Evolutionary conservation across 2,113 vertebrate genomes (phyloP).

Genomic region (Microcebus tavaratra): DNA sequence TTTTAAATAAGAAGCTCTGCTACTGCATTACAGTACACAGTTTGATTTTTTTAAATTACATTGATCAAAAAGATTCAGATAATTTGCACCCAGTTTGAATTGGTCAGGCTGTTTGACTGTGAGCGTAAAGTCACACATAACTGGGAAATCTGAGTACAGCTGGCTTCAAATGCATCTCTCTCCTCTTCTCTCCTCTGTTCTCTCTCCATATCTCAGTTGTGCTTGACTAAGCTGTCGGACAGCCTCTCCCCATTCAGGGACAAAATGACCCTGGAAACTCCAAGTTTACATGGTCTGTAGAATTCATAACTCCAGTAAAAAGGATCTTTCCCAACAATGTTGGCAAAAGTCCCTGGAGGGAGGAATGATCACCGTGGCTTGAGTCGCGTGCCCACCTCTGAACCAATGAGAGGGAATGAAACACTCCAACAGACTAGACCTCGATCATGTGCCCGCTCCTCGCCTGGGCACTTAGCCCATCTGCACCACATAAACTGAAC

Average conservation of each 20-base stretch:
- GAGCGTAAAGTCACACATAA: too few relatives aligned
- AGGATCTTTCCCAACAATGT: background rate
- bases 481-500: background rate
- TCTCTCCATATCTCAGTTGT: too few relatives aligned
- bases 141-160: too few relatives aligned
- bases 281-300: background rate
- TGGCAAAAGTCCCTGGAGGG: background rate
- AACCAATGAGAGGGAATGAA: too few relatives aligned
- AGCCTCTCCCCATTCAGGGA: background rate
- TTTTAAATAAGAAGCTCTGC: too few relatives aligned
- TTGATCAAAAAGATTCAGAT: too few relatives aligned
- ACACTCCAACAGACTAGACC: background rate
- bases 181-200: too few relatives aligned
- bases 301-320: background rate
- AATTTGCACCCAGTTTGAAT: too few relatives aligned
- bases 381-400: background rate
- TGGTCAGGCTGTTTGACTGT: too few relatives aligned
- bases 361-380: background rate
- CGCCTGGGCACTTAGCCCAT: rapidly evolving
- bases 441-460: background rate
- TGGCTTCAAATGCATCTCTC: too few relatives aligned
- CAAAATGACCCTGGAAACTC: background rate
- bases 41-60: too few relatives aligned
- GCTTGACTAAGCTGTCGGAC: background rate
- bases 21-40: too few relatives aligned